Base-by-base conservation (phyloP, 1,140 invertebrate genomes). In the Steinernema feltiae region DNA sequence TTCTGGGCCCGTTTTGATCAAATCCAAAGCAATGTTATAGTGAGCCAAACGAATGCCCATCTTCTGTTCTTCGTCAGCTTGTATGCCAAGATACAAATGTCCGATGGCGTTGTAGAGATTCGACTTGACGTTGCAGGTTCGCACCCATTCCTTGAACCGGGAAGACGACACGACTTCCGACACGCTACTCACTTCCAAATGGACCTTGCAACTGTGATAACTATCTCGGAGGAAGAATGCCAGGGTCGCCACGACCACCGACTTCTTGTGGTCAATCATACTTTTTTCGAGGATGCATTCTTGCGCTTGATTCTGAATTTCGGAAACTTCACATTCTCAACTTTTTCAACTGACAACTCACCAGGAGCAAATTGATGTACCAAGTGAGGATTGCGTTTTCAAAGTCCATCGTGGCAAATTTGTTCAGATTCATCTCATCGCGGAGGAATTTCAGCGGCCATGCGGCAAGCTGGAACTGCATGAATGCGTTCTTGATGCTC, bases 261-360 rank as follows among this genome's bases (percentile, higher is more conserved):
- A 91, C 88, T 97, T 98, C 53, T 94, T 89, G 85, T 94, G 95
- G 86, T 98, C 95, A 76, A 95, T 90, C 88, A 98, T 93, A 75
- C 94, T 97, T 87, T 98, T 98, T 86, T 98, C 95, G 31, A 98
- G 87, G 82, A 99, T 95, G 86, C 95, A 98, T 86, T 99, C 96
- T 85, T 98, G 96, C 0, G 94, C 95, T 88, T 98, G 95, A 18
- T 94, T 94, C 85, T 89, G 76, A 17, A 79, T 70, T 69, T 32
- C 72, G 24, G 73, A 48, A 30, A 15, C 17, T 70, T 73, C 7
- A 70, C 1, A 15, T 15, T 70, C 29, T 32, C 12, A 79, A 48
- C n/a, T n/a, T n/a, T 30, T 46, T 69, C 77, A 48, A 69, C n/a
- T n/a, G n/a, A n/a, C n/a, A n/a, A 79, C 87, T 78, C 81, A 90